Percentiles rank a stretch among this genome's conserved stretches.
Evolutionary conservation across 2,797 vertebrate species (phyloP).

Genomic region (Leptoclinus maculatus): DNA sequence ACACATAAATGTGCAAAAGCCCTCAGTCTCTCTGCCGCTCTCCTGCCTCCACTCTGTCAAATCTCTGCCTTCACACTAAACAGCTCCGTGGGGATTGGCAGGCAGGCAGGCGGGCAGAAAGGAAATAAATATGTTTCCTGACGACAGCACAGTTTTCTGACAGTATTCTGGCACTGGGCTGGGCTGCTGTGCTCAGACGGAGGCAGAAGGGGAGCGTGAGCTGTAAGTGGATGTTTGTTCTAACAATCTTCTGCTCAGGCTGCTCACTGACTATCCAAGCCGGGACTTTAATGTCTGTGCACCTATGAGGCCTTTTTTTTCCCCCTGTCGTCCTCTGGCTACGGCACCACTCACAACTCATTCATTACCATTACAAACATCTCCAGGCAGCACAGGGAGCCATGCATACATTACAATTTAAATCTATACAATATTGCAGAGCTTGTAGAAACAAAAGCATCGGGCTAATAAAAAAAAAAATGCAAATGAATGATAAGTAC

Average conservation of each 20-base stretch:
- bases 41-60: slow-evolving; percentile 78
- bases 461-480: slow-evolving; percentile 6
- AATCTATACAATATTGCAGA: slow-evolving; percentile 33
- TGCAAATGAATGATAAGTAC: slow-evolving; percentile 6
- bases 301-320: slow-evolving; percentile 33
- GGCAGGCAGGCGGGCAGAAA: slow-evolving; percentile 74
- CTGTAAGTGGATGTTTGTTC: slow-evolving; percentile 71
- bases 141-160: slow-evolving; percentile 81
- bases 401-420: slow-evolving; percentile 46
- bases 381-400: slow-evolving; percentile 39
- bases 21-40: slow-evolving; percentile 53
- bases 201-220: slow-evolving; percentile 62
- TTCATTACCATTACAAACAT: slow-evolving; percentile 67
- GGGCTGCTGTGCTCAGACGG: slow-evolving; percentile 67
- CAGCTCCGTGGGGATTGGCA: slow-evolving; percentile 79
- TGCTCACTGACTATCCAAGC: slow-evolving; percentile 52
- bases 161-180: slow-evolving; percentile 76
- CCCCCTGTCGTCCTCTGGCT: slow-evolving; percentile 55
- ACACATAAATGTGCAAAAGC: slow-evolving; percentile 77
- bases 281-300: slow-evolving; percentile 55
- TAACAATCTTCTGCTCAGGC: slow-evolving; percentile 60
- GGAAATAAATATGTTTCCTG: slow-evolving; percentile 86
- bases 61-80: slow-evolving; percentile 80
- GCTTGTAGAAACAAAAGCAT: slow-evolving; percentile 11
- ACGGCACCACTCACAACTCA: slow-evolving; percentile 46